These are phyloP conservation scores for Ptilorrhoa leucosticta DNA, from an alignment of 2,113 vertebrate species.

Conservation along the genomic window DNA sequence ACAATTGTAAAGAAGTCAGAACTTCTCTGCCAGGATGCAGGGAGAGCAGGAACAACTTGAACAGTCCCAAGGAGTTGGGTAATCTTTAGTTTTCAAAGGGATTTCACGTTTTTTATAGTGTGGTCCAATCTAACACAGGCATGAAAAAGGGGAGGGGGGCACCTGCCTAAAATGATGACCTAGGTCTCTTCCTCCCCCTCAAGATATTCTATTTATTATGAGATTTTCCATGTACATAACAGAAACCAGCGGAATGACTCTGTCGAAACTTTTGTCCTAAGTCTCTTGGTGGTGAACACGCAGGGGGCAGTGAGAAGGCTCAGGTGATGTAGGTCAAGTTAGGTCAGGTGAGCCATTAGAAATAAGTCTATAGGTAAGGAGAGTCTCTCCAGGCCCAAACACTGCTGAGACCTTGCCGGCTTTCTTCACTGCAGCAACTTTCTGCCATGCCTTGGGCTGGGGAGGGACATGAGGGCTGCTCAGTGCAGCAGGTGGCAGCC, in stretches of 20 bases:
- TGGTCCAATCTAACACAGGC: not conserved
- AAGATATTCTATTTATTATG: not conserved
- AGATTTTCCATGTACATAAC: not conserved
- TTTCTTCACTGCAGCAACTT: not conserved
- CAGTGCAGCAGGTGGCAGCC: not conserved
- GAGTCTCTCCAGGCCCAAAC: not conserved
- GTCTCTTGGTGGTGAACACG: not conserved
- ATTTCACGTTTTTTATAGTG: not conserved
- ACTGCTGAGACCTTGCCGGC: not conserved
- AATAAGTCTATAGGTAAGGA: not conserved
- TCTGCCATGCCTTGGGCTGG: not conserved
- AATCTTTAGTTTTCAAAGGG: not conserved
- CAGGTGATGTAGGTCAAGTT: not conserved
- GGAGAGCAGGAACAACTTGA: not conserved
- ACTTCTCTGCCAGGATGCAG: not conserved
- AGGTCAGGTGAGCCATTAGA: not conserved
- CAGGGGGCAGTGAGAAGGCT: not conserved
- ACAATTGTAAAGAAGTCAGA: not conserved
- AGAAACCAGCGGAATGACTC: not conserved
- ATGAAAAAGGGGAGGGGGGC: fast-evolving
- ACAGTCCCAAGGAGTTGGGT: not conserved
- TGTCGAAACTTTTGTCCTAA: not conserved
- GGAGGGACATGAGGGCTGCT: not conserved
- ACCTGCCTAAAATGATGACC: not conserved
- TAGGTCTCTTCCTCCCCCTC: not conserved